Conservation (phyloP, 2,113 vertebrate genomes). For the Platycercus adscitus region DNA sequence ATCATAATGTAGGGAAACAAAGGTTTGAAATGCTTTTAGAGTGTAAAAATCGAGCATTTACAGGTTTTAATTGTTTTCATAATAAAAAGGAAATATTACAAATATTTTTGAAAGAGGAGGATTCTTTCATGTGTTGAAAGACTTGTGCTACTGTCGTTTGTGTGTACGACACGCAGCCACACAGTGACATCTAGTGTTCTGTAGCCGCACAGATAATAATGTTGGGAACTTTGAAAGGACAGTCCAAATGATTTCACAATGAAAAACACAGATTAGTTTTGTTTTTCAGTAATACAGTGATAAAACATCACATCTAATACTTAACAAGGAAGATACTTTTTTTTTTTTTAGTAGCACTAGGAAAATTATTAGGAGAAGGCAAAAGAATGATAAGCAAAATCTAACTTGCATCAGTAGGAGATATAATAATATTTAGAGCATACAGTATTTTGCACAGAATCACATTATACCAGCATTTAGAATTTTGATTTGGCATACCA, state of each 20-base stretch:
- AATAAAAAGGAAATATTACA: constrained; percentile 38
- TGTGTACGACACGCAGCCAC: not conserved
- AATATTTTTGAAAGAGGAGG: constrained; percentile 46
- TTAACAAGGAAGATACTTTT: not conserved
- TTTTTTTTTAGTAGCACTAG: not conserved
- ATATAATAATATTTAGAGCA: not conserved
- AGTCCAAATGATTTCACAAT: not conserved
- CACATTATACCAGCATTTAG: not conserved
- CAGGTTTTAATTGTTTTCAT: constrained; percentile 29
- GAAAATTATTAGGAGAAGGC: not conserved
- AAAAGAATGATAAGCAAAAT: not conserved
- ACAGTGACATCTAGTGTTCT: constrained; percentile 63
- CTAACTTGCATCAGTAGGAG: not conserved
- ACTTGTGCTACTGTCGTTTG: not conserved
- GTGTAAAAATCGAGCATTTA: not conserved
- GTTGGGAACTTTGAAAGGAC: not conserved
- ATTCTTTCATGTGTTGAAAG: not conserved
- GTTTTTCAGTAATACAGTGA: not conserved
- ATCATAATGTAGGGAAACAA: not conserved
- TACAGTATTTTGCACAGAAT: not conserved
- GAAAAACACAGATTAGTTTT: not conserved
- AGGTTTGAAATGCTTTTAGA: not conserved
- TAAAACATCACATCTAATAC: not conserved
- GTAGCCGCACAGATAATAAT: not conserved
- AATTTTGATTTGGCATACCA: not conserved